Conservation (phyloP, 2,113 vertebrate species). For the Marcusenius ussheri region DNA sequence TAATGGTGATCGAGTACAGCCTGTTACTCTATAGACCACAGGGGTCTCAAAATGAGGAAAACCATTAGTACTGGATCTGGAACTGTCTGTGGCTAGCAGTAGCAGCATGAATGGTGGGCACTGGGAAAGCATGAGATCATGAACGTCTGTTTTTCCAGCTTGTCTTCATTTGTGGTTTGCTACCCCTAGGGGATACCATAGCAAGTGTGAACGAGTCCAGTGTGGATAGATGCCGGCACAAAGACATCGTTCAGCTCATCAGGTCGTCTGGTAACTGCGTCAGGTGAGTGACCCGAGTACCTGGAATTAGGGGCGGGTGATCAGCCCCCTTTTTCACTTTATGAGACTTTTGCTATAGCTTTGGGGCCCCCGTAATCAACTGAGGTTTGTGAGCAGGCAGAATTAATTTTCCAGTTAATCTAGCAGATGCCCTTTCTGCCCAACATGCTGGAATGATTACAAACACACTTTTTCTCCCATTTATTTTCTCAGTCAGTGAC, state of each 20-base stretch:
- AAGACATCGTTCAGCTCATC: conserved; percentile 92
- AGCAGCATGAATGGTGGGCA: conserved; percentile 1
- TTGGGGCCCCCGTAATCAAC: neutral
- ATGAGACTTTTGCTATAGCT: neutral
- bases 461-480: neutral
- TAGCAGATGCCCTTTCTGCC: neutral
- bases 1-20: neutral
- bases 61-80: neutral
- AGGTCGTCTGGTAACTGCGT: conserved; percentile 75
- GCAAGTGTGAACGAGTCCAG: conserved; percentile 76
- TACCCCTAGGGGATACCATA: conserved; percentile 78
- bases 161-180: neutral
- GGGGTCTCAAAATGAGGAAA: neutral
- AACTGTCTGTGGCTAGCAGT: neutral
- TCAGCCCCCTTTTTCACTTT: neutral
- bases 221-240: conserved; percentile 79
- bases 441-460: neutral
- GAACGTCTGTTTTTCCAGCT: neutral
- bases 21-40: neutral
- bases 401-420: neutral
- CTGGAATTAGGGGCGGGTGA: neutral
- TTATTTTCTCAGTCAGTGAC: neutral
- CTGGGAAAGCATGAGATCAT: neutral
- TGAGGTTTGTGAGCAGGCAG: neutral
- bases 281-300: conserved; percentile 57